Evolutionary conservation across 2,888 invertebrate species (phyloP).

Genomic region (Latrodectus elegans): DNA sequence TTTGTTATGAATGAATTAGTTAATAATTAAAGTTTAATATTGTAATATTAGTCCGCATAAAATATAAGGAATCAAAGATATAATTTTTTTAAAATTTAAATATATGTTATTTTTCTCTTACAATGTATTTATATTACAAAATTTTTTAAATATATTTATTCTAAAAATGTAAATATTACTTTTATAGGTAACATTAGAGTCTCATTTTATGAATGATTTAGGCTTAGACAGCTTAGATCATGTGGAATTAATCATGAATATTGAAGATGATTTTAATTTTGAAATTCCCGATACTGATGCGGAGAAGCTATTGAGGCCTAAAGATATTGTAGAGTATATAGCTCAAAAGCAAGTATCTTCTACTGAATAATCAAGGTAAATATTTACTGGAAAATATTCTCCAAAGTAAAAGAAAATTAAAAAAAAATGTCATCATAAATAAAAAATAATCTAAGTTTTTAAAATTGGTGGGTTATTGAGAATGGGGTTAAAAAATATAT

Average conservation of each 20-base stretch:
- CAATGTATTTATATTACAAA: not conserved
- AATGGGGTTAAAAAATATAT: no score
- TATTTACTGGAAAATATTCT: no score
- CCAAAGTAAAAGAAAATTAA: no score
- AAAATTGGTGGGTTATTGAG: no score
- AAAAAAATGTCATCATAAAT: no score
- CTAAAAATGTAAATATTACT: constrained; percentile 69
- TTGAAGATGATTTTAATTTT: constrained; percentile 99
- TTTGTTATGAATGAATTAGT: no score
- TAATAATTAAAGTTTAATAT: no score
- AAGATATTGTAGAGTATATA: constrained; percentile 94
- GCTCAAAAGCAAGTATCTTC: constrained; percentile 29
- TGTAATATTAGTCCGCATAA: no score
- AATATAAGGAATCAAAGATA: no score
- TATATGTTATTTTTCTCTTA: not conserved
- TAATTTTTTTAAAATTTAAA: no score
- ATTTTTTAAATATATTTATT: not conserved
- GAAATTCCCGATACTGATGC: constrained; percentile 99
- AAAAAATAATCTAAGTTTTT: no score
- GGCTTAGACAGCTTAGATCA: constrained; percentile 98
- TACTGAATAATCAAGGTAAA: constrained; percentile 1
- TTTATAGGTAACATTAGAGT: constrained; percentile 89
- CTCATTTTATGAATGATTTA: constrained; percentile 97
- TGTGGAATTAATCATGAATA: constrained; percentile 99
- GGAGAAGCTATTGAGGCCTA: constrained; percentile 90